A percentile compares a stretch with the other conserved stretches of the same genome.
phyloP scores from a whole-genome alignment of 2,113 vertebrate species.

The Lepus americanus region DNA sequence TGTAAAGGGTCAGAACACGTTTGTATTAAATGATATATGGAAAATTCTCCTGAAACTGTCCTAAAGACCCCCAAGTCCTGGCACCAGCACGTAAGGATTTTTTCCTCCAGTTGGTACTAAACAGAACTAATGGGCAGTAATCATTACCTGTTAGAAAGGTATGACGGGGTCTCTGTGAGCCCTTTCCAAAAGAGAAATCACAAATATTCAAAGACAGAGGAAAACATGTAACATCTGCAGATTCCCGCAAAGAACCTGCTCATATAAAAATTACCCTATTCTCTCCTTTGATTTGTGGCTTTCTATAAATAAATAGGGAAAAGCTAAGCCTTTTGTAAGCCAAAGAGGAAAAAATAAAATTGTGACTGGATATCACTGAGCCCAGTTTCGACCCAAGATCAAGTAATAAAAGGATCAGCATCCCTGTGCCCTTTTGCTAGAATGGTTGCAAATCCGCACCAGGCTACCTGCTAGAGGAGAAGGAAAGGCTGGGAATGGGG shows the following conservation, averaged over 20 bases:
- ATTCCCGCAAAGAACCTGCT: slow-evolving; percentile 14
- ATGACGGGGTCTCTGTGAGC: neutral
- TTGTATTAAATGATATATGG: neutral
- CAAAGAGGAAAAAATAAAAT: slow-evolving; percentile 68
- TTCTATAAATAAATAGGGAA: slow-evolving; percentile 61
- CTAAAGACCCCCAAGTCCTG: neutral
- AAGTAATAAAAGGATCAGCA: slow-evolving; percentile 39
- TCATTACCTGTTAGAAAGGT: neutral
- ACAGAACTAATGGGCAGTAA: neutral
- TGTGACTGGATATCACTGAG: neutral
- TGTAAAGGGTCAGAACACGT: neutral
- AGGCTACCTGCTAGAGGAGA: neutral
- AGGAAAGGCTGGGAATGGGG: neutral
- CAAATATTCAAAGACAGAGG: neutral
- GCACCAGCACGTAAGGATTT: neutral
- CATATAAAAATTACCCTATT: slow-evolving; percentile 28
- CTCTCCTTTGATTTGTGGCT: slow-evolving; percentile 20
- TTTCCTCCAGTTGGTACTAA: neutral
- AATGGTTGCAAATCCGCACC: neutral
- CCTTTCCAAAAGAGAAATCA: neutral
- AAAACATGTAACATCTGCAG: neutral
- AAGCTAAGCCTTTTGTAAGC: slow-evolving; percentile 35
- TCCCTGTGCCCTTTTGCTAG: neutral
- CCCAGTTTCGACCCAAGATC: slow-evolving; percentile 43
- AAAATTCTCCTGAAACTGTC: slow-evolving; percentile 49